phyloP scores from a whole-genome alignment of 2,888 invertebrate species.

The Asteroscopus sphinx region DNA sequence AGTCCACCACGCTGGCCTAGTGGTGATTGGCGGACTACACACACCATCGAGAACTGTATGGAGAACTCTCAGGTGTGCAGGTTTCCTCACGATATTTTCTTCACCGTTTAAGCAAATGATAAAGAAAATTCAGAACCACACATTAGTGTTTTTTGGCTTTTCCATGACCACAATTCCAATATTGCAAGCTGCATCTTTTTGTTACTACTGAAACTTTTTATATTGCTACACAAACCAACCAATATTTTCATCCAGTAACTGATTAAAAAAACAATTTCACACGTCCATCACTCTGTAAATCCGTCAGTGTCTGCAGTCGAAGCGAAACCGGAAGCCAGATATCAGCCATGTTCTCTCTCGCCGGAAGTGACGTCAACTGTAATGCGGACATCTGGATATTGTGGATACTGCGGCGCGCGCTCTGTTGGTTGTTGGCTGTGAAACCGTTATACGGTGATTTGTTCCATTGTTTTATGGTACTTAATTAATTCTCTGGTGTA shows the following conservation, averaged over 20 bases:
- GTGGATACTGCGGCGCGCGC: too few relatives aligned
- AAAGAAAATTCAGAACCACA: too few relatives aligned
- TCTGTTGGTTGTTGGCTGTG: conserved; percentile 41
- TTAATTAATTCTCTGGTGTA: not conserved
- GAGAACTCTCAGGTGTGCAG: too few relatives aligned
- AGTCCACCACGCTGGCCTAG: too few relatives aligned
- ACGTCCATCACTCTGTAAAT: conserved; percentile 34
- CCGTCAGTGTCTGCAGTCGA: conserved; percentile 30
- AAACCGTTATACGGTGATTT: conserved; percentile 13
- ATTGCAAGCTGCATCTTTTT: too few relatives aligned
- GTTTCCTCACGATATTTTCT: too few relatives aligned
- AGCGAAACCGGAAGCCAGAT: conserved; percentile 53
- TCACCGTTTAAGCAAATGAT: too few relatives aligned
- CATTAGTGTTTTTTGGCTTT: too few relatives aligned
- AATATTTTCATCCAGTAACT: conserved; percentile 1
- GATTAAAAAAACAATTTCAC: conserved; percentile 35
- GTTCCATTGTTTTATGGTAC: conserved; percentile 3
- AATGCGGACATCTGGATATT: conserved; percentile 45
- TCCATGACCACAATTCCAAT: too few relatives aligned
- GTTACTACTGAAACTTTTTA: too few relatives aligned
- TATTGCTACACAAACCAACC: not conserved
- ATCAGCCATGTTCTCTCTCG: conserved; percentile 50
- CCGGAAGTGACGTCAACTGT: conserved; percentile 54
- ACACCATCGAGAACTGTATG: too few relatives aligned
- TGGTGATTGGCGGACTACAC: too few relatives aligned